These are phyloP conservation scores for Tinea semifulvella DNA, from an alignment of 2,888 invertebrate genomes.

Conservation along the genomic window DNA sequence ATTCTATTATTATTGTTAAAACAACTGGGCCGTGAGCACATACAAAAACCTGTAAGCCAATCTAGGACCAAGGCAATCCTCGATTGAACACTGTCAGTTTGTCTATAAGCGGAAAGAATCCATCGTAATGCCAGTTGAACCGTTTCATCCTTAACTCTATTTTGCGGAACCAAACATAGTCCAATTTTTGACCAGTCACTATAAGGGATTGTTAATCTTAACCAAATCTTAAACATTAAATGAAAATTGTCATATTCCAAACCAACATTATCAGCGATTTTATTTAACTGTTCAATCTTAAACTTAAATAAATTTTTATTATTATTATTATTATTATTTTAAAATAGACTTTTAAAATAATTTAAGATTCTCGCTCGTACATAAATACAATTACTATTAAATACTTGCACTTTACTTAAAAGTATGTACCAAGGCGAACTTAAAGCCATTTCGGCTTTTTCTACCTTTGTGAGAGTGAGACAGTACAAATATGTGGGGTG, in stretches of 20 bases:
- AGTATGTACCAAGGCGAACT: no score
- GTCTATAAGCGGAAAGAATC: slow-evolving; percentile 43
- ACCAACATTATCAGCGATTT: slow-evolving; percentile 38
- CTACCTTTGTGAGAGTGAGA: no score
- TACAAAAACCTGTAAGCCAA: slow-evolving; percentile 61
- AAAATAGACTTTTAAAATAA: no score
- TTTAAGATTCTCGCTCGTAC: no score
- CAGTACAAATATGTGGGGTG: no score
- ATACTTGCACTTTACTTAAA: no score
- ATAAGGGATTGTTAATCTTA: slow-evolving; percentile 54
- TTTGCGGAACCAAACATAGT: slow-evolving; percentile 44
- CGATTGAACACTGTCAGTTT: slow-evolving; percentile 28
- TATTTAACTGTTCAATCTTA: slow-evolving; percentile 45
- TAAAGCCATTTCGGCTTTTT: no score
- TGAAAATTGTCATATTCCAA: slow-evolving; percentile 47
- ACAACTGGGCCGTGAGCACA: no score
- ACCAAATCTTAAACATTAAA: slow-evolving; percentile 53
- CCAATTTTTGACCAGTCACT: slow-evolving; percentile 53
- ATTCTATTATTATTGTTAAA: no score
- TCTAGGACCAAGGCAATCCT: slow-evolving; percentile 46
- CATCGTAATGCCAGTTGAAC: slow-evolving; percentile 48
- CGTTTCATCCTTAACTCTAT: slow-evolving; percentile 37
- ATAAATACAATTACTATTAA: no score
- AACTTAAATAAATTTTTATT: slow-evolving; percentile 52
- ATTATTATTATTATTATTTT: no score